Percentiles rank a stretch among this genome's conserved stretches.
Evolutionary conservation across 2,888 invertebrate genomes (phyloP).

Genomic region (Lepas anatifera): DNA sequence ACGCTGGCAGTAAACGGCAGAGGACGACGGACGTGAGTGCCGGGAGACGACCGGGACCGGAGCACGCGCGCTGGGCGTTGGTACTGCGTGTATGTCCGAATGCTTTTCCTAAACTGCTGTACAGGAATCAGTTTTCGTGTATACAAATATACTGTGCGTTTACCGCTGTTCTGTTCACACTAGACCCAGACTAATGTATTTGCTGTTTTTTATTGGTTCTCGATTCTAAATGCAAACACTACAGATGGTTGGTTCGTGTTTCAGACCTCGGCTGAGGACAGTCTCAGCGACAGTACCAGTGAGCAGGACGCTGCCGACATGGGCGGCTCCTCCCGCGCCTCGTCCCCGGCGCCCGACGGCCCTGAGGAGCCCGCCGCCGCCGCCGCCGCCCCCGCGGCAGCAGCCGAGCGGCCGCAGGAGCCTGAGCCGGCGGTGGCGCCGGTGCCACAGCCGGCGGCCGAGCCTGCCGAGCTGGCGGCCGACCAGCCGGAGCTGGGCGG

Average conservation of each 20-base stretch:
- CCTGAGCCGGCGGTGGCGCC: constrained; percentile 2
- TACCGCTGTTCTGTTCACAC: no score
- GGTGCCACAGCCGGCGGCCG: background rate
- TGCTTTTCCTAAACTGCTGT: no score
- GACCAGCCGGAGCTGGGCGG: background rate
- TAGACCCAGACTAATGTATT: no score
- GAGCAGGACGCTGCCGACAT: background rate
- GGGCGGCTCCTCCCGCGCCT: background rate
- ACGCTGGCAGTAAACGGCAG: background rate
- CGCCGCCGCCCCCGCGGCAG: background rate
- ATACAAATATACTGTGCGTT: no score
- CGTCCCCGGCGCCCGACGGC: background rate
- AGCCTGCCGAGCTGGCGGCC: background rate
- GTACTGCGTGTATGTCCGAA: no score
- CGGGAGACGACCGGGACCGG: background rate
- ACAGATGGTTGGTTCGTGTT: no score
- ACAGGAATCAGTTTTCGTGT: no score
- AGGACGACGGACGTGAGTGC: background rate
- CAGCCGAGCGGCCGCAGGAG: background rate
- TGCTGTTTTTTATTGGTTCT: no score
- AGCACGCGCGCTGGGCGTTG: no score
- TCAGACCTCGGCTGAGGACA: background rate
- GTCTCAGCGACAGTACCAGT: background rate
- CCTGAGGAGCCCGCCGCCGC: background rate
- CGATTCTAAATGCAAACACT: no score